Percentiles rank a stretch among this genome's conserved stretches.
phyloP scores from a whole-genome alignment of 1,140 invertebrate species.

The Neelides sp. region DNA sequence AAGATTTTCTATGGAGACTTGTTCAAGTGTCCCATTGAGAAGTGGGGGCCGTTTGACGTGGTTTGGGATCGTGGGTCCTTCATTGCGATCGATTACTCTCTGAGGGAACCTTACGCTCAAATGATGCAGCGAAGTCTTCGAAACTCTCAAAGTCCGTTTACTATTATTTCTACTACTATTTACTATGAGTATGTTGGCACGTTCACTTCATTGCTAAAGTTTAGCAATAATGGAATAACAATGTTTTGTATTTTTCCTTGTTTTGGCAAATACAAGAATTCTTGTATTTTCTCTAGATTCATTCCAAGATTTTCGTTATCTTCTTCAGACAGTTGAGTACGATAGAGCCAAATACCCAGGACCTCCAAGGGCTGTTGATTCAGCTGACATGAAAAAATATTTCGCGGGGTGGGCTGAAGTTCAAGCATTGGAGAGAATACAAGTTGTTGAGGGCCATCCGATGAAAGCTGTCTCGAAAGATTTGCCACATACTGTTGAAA shows the following conservation, averaged over 20 bases:
- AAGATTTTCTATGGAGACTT: conserved; percentile 24
- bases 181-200: background rate
- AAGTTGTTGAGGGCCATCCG: no score
- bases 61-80: conserved; percentile 28
- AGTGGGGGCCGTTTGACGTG: conserved; percentile 26
- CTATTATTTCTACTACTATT: background rate
- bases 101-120: conserved; percentile 6
- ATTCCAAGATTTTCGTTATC: conserved; percentile 16
- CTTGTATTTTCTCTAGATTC: background rate
- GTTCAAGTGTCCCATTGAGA: conserved; percentile 25
- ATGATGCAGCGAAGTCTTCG: conserved; percentile 16
- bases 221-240: background rate
- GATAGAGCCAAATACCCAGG: conserved; percentile 18
- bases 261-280: background rate
- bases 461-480: no score
- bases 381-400: conserved; percentile 16
- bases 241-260: background rate
- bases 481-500: no score
- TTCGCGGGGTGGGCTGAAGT: conserved; percentile 15
- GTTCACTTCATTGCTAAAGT: background rate
- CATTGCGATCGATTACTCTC: conserved; percentile 19
- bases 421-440: conserved; percentile 14
- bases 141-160: conserved; percentile 1
- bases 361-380: conserved; percentile 16
- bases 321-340: conserved; percentile 24